Evolutionary conservation across 2,797 vertebrate genomes (phyloP).

Genomic region (Atherinosoma microstoma): DNA sequence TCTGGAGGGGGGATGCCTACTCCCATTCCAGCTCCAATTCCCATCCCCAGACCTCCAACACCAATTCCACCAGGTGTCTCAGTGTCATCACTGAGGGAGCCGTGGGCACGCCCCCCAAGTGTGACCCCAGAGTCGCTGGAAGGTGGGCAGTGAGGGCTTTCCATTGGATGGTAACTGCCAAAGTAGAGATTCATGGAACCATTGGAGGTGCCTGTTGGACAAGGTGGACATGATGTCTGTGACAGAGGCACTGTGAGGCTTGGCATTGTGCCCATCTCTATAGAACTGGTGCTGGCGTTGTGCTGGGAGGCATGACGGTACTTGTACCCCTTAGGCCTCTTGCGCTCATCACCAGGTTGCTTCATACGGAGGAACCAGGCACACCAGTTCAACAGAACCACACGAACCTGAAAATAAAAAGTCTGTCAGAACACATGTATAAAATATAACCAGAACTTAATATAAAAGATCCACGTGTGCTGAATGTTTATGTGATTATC

Average conservation of each 20-base stretch:
- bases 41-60: conserved; percentile 60
- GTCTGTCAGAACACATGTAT: neutral
- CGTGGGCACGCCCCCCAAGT: conserved; percentile 73
- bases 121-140: conserved; percentile 86
- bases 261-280: conserved; percentile 85
- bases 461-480: neutral
- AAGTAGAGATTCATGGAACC: conserved; percentile 87
- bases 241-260: conserved; percentile 72
- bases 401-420: conserved; percentile 81
- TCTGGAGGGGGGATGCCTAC: conserved; percentile 79
- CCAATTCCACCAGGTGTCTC: conserved; percentile 74
- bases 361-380: conserved; percentile 95
- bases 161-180: conserved; percentile 81
- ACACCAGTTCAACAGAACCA: conserved; percentile 92
- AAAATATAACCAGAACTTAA: neutral
- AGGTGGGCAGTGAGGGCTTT: conserved; percentile 83
- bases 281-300: conserved; percentile 84
- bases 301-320: conserved; percentile 76
- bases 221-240: conserved; percentile 76
- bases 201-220: conserved; percentile 81
- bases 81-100: conserved; percentile 79
- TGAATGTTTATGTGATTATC: neutral
- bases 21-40: conserved; percentile 46
- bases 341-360: conserved; percentile 87
- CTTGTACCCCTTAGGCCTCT: conserved; percentile 69